These are phyloP conservation scores for Anthoscopus minutus DNA, from an alignment of 2,113 vertebrate species.

Conservation along the genomic window DNA sequence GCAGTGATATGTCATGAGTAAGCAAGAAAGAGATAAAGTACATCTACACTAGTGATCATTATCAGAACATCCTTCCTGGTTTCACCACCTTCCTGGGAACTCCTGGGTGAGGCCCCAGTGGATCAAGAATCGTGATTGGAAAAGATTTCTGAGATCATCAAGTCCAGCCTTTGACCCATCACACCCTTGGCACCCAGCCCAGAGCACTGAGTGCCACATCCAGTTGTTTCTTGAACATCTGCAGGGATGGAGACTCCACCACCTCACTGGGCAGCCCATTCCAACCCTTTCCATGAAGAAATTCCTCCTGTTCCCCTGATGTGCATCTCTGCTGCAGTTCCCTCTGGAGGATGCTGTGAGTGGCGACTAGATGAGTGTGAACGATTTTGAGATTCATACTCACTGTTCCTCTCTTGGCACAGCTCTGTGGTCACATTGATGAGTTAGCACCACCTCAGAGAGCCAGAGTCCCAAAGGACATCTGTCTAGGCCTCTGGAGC, in stretches of 20 bases:
- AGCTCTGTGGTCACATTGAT: neutral
- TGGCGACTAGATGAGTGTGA: neutral
- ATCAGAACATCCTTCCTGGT: neutral
- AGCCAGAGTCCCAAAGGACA: neutral
- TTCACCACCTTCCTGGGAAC: neutral
- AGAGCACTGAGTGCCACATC: neutral
- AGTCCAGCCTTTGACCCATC: neutral
- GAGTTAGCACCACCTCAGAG: neutral
- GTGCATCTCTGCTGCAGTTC: neutral
- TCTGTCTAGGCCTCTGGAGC: neutral
- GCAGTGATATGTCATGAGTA: neutral
- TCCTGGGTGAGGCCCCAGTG: neutral
- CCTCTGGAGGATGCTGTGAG: neutral
- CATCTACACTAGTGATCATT: neutral
- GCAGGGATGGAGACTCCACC: neutral
- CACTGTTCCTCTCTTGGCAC: accelerated
- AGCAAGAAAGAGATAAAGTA: neutral
- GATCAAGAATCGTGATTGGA: neutral
- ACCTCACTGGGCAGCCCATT: neutral
- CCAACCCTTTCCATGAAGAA: neutral
- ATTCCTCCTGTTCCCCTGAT: neutral
- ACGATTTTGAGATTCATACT: neutral
- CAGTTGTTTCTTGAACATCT: neutral
- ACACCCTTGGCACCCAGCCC: neutral
- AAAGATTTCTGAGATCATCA: neutral